Evolutionary conservation across 2,888 invertebrate species (phyloP), one percentile per base, ranked within the genome.

Genomic region (Sturmia bella): DNA sequence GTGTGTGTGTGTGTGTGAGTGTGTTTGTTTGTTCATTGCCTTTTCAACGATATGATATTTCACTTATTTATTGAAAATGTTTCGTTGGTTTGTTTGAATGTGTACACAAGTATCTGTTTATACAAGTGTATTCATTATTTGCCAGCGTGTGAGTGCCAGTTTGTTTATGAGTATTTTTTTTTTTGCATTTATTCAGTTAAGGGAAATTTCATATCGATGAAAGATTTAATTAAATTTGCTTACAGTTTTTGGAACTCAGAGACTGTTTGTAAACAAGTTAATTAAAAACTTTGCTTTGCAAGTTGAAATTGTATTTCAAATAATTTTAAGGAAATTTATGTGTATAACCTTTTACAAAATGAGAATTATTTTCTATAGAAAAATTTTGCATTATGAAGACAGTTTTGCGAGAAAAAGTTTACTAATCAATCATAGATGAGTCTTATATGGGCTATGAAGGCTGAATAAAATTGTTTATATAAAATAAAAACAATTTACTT

Each of bases 41-140:
- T 78, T 73, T 56, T 37, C 83, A 76, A 73, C 80, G 68, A 82
- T 82, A 82, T 82, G 74, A 82, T 82, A 82, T 82, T 82, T 82
- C 82, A 82, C 70, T 82, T 82, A 82, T 82, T 82, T 82, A 82
- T 82, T 82, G 77, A 74, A 81, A 82, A 82, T 82, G 78, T 82
- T 82, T 74, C 27, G 59, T 72, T 64, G 41, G 56, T 59, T 57
- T 66, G 43, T 64, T 59, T 69, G 61, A 61, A 52, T 80, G 69
- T 45, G 43, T 11, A 50, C 32, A 11, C 37, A 63, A 50, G 77
- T 64, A 77, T 68, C 59, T 72, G 66, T 77, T 61, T 61, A 48
- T 59, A 17, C 54, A 59, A 48, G 57, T 63, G 64, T 59, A 66
- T 78, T 54, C 66, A 37, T 57, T 45, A 17, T 69, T 0, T 43